These are phyloP conservation scores for Polydrusus pterygomalis DNA, from an alignment of 2,888 invertebrate genomes.

Conservation along the genomic window DNA sequence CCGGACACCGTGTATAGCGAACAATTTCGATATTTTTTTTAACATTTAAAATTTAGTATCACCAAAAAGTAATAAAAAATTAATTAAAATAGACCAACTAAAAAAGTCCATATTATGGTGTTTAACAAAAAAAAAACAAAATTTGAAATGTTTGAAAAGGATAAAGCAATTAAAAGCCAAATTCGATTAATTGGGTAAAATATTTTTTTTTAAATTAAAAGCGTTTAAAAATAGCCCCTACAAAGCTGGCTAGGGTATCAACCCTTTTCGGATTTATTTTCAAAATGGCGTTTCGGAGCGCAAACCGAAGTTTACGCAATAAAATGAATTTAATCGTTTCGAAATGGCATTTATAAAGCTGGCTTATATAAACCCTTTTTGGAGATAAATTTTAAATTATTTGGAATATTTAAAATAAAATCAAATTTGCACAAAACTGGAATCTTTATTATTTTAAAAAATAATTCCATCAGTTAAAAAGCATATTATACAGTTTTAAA, in stretches of 20 bases:
- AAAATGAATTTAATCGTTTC: conserved; percentile 22
- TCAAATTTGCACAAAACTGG: background rate
- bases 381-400: background rate
- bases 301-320: conserved; percentile 16
- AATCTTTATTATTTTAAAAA: conserved; percentile 1
- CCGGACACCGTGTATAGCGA: too few species aligned
- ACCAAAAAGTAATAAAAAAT: too few species aligned
- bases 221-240: background rate
- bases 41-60: too few species aligned
- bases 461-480: too few species aligned
- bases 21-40: too few species aligned
- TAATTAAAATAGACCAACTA: too few species aligned
- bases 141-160: too few species aligned
- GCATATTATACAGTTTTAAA: too few species aligned
- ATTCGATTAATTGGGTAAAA: background rate
- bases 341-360: conserved; percentile 16
- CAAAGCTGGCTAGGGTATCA: background rate
- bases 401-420: background rate
- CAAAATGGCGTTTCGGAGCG: background rate
- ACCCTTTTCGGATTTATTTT: conserved; percentile 13
- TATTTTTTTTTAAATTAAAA: conserved; percentile 9
- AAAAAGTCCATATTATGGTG: too few species aligned
- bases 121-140: too few species aligned
- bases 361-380: conserved; percentile 12
- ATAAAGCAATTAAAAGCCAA: background rate